A percentile compares a stretch with the other conserved stretches of the same genome.
Evolutionary conservation across 2,113 vertebrate genomes (phyloP).

Genomic region (Eulacestoma nigropectus): DNA sequence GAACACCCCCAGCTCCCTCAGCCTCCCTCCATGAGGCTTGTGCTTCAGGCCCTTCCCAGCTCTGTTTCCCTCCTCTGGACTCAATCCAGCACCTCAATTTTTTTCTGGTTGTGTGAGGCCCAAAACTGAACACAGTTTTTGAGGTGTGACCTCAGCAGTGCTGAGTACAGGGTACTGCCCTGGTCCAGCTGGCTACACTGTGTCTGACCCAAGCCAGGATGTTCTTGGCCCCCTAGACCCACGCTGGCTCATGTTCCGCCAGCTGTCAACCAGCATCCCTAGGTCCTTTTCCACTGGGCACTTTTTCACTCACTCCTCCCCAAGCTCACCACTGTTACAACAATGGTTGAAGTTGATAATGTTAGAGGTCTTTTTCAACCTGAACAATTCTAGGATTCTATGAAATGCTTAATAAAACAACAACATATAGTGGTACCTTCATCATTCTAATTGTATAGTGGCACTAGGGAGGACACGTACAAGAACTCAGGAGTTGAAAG

Average conservation of each 20-base stretch:
- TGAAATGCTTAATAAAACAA: not conserved
- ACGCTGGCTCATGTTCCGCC: not conserved
- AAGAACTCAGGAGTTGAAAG: not conserved
- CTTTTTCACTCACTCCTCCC: not conserved
- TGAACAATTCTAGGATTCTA: not conserved
- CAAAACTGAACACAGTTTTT: not conserved
- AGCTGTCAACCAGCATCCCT: not conserved
- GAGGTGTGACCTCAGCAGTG: not conserved
- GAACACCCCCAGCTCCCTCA: not conserved
- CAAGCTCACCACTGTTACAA: too few relatives aligned
- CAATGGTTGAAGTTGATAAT: not conserved
- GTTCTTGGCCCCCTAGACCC: not conserved
- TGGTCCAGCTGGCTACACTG: not conserved
- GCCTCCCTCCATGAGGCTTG: not conserved
- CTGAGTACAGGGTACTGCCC: not conserved
- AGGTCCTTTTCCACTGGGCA: not conserved
- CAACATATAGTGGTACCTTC: not conserved
- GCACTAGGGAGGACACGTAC: not conserved
- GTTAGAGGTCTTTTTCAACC: not conserved
- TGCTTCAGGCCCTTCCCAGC: not conserved
- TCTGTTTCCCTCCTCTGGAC: not conserved
- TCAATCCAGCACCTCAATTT: fast-evolving
- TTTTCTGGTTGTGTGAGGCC: not conserved
- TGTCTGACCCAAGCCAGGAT: not conserved
- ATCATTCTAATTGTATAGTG: not conserved